These are phyloP conservation scores for Linepithema humile DNA, from an alignment of 1,140 invertebrate genomes.

Conservation along the genomic window DNA sequence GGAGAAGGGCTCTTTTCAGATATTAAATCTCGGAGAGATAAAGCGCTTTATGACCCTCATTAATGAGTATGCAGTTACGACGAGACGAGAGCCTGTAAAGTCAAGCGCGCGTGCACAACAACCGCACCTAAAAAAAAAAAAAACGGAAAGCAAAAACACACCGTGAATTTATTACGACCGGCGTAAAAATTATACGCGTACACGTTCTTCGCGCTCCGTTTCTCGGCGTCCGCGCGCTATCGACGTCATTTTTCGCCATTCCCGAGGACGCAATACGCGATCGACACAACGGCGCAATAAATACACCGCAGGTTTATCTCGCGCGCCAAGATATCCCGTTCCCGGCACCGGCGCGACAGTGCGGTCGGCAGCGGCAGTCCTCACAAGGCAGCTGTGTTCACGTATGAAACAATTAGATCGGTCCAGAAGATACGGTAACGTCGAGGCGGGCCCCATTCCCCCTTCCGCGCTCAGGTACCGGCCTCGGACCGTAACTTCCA, in stretches of 20 bases:
- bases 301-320: conserved; percentile 34
- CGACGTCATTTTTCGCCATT: neutral
- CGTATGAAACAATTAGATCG: conserved; percentile 79
- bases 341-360: conserved; percentile 18
- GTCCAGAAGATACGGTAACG: conserved; percentile 70
- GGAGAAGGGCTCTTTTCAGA: neutral
- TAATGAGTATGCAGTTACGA: neutral
- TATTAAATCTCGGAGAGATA: conserved; percentile 36
- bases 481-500: conserved; percentile 21
- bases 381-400: conserved; percentile 65
- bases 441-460: conserved; percentile 55
- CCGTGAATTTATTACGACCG: conserved; percentile 5
- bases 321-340: conserved; percentile 43
- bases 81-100: neutral
- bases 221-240: neutral
- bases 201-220: neutral
- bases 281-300: conserved; percentile 51
- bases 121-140: neutral
- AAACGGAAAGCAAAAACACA: too few relatives aligned
- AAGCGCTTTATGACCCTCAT: conserved; percentile 29
- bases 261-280: conserved; percentile 30
- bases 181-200: neutral
- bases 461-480: conserved; percentile 9
- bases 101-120: neutral
- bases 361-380: conserved; percentile 22